Conservation (phyloP, 2,888 invertebrate species). For the Lepidochrysops patricia region DNA sequence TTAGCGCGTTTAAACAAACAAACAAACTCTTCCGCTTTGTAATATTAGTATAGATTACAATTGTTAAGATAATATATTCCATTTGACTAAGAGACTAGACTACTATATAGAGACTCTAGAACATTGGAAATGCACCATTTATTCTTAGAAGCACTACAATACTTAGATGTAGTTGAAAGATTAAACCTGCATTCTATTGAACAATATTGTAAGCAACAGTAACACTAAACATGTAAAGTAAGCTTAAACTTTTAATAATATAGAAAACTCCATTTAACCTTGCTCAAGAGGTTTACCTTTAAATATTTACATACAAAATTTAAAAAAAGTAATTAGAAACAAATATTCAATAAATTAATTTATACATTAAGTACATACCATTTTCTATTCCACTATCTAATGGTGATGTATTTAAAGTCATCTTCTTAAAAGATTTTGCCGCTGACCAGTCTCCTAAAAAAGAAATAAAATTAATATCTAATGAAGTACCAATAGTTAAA, state of each 20-base stretch:
- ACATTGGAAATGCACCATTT: background rate
- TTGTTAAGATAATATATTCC: background rate
- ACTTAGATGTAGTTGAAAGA: background rate
- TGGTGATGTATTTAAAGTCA: constrained; percentile 34
- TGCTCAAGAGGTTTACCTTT: too few relatives aligned
- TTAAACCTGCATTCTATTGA: background rate
- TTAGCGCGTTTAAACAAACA: too few relatives aligned
- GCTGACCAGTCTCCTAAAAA: constrained; percentile 50
- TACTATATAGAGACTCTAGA: background rate
- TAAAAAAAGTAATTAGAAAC: too few relatives aligned
- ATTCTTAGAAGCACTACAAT: background rate
- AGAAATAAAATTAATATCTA: too few relatives aligned
- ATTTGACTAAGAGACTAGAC: too few relatives aligned
- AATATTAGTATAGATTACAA: too few relatives aligned
- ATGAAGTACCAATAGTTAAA: too few relatives aligned
- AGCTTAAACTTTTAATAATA: background rate
- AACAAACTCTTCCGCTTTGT: too few relatives aligned
- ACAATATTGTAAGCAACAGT: background rate
- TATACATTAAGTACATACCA: constrained; percentile 32
- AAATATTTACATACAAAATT: too few relatives aligned
- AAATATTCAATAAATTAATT: background rate
- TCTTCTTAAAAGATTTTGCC: constrained; percentile 50
- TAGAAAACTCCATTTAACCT: too few relatives aligned
- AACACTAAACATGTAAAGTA: background rate
- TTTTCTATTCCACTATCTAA: constrained; percentile 32